Evolutionary conservation across 1,140 invertebrate genomes (phyloP), one percentile per base, ranked within the genome.

Genomic region (Ostrea edulis): DNA sequence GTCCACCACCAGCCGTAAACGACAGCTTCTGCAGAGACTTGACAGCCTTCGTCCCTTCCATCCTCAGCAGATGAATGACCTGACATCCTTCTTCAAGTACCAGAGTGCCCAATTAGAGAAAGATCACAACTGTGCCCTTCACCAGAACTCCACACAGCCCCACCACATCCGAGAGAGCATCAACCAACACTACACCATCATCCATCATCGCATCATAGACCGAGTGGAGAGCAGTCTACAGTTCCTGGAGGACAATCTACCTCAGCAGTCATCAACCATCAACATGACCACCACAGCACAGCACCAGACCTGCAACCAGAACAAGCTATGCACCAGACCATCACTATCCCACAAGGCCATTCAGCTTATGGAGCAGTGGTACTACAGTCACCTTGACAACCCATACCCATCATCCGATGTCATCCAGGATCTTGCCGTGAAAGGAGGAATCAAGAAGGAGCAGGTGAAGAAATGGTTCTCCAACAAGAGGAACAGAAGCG

Each of bases 111-210:
- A 90, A 17, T 88, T 92, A 9, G 90, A 92, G 77, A 91, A 88
- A 11, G 91, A 92, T 22, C 81, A 90, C n/a, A 90, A 88, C 68
- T 89, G 89, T 12, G 90, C 65, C 22, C 82, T 92, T 9, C 90
- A 90, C 52, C 86, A 89, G 65, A 85, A 87, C 58, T 81, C 89
- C 20, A 86, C 88, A 29, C 90, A 85, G 4, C 53, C 62, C 1
- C 65, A 62, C 25, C 89, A 87, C 77, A 89, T 91, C 52, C 77
- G 84, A 14, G 62, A n/a, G n/a, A n/a, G n/a, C n/a, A n/a, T n/a
- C n/a, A n/a, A n/a, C n/a, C n/a, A n/a, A n/a, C n/a, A n/a, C 88
- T 92, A 90, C 84, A 90, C 91, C 81, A 87, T 88, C 71, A 84
- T 90, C 65, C 86, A 90, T 77, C 89, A 91, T 35, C 84, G 85